Evolutionary conservation across 2,888 invertebrate genomes (phyloP).

Genomic region (Nemapogon koenigi): DNA sequence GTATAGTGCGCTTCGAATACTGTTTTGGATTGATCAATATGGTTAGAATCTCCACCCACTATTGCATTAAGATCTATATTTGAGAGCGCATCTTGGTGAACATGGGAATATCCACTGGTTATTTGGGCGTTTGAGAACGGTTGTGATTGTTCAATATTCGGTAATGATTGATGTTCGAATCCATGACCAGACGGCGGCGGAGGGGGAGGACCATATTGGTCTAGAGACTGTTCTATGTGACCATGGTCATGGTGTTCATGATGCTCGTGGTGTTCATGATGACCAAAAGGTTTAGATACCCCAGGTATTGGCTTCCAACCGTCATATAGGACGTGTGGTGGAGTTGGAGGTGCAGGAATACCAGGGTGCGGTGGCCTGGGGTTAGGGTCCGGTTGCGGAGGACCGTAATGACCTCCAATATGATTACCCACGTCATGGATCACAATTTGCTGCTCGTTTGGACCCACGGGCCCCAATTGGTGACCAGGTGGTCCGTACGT

Average conservation of each 20-base stretch:
- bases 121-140: constrained; percentile 37
- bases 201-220: constrained; percentile 42
- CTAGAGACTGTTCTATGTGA: constrained; percentile 21
- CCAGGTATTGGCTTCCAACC: constrained; percentile 89
- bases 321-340: constrained; percentile 78
- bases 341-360: constrained; percentile 76
- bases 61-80: constrained; percentile 47
- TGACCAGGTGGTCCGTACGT: constrained; percentile 57
- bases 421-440: constrained; percentile 34
- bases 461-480: constrained; percentile 37
- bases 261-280: constrained; percentile 25
- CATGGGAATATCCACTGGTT: constrained; percentile 42
- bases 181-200: constrained; percentile 35
- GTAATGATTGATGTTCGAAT: constrained; percentile 29
- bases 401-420: constrained; percentile 55
- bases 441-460: constrained; percentile 38
- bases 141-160: constrained; percentile 23
- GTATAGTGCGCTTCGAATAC: constrained; percentile 59
- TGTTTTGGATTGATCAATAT: constrained; percentile 55
- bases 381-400: constrained; percentile 64
- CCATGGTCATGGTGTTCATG: constrained; percentile 25
- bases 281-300: constrained; percentile 43
- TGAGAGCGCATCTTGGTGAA: constrained; percentile 50
- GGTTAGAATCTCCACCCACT: constrained; percentile 50
- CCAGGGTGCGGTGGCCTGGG: constrained; percentile 72